phyloP scores from a whole-genome alignment of 2,113 vertebrate species.

The Corythornis cristatus region DNA sequence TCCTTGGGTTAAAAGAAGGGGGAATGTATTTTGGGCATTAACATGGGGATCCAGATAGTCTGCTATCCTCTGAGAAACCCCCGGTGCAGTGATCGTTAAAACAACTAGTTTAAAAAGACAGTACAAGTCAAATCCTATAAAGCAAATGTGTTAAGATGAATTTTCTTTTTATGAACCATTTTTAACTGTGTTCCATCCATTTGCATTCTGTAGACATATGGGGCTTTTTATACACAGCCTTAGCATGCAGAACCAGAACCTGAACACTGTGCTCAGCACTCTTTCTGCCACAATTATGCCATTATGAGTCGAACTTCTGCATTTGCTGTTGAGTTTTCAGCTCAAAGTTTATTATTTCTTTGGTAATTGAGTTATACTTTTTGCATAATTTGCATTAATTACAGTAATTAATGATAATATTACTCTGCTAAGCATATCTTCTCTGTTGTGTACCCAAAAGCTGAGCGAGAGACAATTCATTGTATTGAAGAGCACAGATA shows the following conservation, averaged over 20 bases:
- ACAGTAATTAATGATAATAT: slow-evolving; percentile 30
- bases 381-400: slow-evolving; percentile 49
- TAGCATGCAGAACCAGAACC: neutral
- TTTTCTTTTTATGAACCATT: neutral
- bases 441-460: neutral
- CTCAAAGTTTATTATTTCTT: slow-evolving; percentile 55
- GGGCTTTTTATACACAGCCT: neutral
- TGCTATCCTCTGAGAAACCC: neutral
- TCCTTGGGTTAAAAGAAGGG: neutral
- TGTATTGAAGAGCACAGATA: neutral
- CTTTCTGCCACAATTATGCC: neutral
- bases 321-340: slow-evolving; percentile 26
- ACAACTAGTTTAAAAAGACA: neutral
- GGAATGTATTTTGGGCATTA: neutral
- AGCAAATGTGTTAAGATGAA: neutral
- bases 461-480: neutral
- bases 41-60: neutral
- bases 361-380: slow-evolving; percentile 39
- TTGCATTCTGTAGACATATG: neutral
- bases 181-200: neutral
- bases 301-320: neutral
- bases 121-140: neutral
- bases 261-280: neutral
- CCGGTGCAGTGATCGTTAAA: neutral
- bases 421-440: neutral